These are phyloP conservation scores for Sylvilagus floridanus DNA, from an alignment of 2,797 vertebrate species.

Conservation along the genomic window DNA sequence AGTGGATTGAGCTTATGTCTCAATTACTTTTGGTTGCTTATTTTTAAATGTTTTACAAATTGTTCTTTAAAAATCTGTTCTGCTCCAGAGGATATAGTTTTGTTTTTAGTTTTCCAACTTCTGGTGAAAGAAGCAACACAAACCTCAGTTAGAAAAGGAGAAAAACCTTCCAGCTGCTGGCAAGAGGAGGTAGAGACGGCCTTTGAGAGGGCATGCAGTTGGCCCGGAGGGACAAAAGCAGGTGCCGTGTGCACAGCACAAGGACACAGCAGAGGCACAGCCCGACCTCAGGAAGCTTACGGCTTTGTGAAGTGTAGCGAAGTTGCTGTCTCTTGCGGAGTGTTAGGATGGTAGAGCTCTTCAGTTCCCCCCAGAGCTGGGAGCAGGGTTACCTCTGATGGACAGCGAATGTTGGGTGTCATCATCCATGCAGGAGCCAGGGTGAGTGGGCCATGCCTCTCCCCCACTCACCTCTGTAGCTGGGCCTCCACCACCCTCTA, in stretches of 20 bases:
- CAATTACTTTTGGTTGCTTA: neutral
- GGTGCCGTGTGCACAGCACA: neutral
- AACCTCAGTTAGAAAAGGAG: neutral
- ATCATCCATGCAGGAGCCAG: neutral
- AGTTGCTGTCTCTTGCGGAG: accelerated
- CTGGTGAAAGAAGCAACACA: neutral
- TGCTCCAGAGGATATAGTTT: neutral
- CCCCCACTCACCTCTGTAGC: too few relatives aligned
- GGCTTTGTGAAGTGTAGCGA: neutral
- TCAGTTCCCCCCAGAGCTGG: neutral
- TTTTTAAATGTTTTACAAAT: conserved; percentile 15
- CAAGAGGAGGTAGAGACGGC: accelerated
- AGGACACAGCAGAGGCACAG: too few relatives aligned
- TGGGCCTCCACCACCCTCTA: accelerated
- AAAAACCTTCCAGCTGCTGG: neutral
- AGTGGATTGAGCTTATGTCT: neutral
- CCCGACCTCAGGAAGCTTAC: accelerated
- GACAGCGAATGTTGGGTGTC: neutral
- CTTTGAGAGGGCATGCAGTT: neutral
- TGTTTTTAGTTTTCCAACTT: neutral
- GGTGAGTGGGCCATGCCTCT: neutral
- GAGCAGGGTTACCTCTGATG: neutral
- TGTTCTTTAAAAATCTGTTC: neutral
- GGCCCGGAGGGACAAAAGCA: neutral
- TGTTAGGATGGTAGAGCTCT: neutral